These are phyloP conservation scores for Ceyx melanurus DNA, from an alignment of 2,113 vertebrate species.

Conservation along the genomic window DNA sequence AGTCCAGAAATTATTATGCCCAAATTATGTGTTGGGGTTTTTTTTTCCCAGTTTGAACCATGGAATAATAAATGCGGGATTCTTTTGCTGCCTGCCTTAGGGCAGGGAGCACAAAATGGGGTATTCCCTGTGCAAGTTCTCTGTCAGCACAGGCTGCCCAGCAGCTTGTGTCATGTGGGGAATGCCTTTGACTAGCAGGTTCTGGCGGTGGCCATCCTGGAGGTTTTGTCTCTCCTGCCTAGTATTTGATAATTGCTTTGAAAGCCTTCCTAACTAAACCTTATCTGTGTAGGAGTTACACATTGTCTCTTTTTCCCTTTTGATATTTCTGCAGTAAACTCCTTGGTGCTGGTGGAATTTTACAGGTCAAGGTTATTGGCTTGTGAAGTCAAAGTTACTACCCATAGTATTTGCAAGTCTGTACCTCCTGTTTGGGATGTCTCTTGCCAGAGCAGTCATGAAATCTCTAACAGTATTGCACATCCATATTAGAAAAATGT, in stretches of 20 bases:
- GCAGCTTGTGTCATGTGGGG: background rate
- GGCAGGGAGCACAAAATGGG: background rate
- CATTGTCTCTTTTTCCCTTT: background rate
- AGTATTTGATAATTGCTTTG: background rate
- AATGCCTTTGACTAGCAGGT: background rate
- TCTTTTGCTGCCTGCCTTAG: background rate
- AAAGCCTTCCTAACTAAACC: background rate
- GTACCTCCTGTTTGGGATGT: background rate
- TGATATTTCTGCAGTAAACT: background rate
- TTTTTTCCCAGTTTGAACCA: background rate
- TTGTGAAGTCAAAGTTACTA: background rate
- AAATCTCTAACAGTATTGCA: background rate
- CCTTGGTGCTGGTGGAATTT: background rate
- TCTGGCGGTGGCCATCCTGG: background rate
- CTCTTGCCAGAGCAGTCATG: background rate
- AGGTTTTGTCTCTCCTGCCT: background rate
- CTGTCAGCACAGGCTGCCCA: background rate
- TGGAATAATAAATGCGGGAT: background rate
- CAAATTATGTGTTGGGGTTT: rapidly evolving
- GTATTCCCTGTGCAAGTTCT: rapidly evolving
- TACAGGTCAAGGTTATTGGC: slow-evolving; percentile 10
- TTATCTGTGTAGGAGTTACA: slow-evolving; percentile 32
- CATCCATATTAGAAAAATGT: background rate
- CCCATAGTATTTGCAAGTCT: background rate
- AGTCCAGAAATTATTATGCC: background rate